Base-by-base conservation (phyloP, 2,888 invertebrate species). In the Drosophila seclusa region DNA sequence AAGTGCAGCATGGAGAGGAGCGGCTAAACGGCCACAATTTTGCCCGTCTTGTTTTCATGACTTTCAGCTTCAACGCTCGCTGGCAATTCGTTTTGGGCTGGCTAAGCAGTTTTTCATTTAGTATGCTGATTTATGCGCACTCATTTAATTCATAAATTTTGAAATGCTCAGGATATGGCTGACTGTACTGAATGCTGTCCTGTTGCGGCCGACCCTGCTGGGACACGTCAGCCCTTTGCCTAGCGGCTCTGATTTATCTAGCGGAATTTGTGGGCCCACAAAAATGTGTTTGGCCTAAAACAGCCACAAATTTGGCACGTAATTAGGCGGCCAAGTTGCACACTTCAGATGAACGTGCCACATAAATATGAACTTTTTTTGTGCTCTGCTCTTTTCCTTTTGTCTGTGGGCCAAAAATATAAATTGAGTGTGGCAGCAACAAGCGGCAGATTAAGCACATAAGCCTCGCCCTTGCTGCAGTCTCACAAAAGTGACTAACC, bases 131-230 rank as follows among this genome's bases (percentile, higher is more conserved):
- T 86, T 88, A 86, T 86, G 87, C 82, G 63, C 73, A 83, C 83
- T 88, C 89, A 86, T 86, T 86, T 88, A 80, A 86, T 83, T 86
- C 89, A 86, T 83, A 86, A 88, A 86, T 82, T 86, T 76, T 72
- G 55, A 80, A 84, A 80, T 49, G 49, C 52, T 49, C 16, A 49
- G 61, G 48, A 53, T 32, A 40, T 24, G 24, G 7, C 27, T 31
- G 48, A 55, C 36, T 50, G 62, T 29, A 42, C n/a, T 38, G 13
- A 55, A 38, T 61, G 38, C 40, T 48, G 65, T 53, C 61, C 50
- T 31, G n/a, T 31, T 57, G 29, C 50, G 48, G 31, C 16, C 31
- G 42, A 54, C 32, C 62, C 49, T 29, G 29, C 62, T 50, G 68
- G 58, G 38, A 45, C 38, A 45, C 48, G 63, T 49, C 21, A 49